Percentiles rank a stretch among this genome's conserved stretches.
phyloP scores from a whole-genome alignment of 2,113 vertebrate genomes.

The Psittacula cyanocephala region DNA sequence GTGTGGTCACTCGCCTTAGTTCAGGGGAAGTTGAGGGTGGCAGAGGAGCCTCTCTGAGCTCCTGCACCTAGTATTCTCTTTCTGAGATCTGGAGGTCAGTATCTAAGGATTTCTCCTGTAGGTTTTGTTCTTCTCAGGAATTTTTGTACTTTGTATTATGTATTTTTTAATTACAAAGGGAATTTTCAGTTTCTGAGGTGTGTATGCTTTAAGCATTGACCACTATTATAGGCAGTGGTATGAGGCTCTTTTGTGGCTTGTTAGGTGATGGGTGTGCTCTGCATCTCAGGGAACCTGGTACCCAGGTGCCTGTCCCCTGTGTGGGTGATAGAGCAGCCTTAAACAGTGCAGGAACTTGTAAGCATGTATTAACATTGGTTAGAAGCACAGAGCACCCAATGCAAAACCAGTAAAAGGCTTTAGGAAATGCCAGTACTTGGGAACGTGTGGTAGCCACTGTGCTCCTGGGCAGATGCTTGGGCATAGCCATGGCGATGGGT shows the following conservation, averaged over 20 bases:
- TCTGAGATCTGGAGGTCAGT: background rate
- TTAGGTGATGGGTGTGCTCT: background rate
- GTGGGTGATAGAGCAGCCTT: background rate
- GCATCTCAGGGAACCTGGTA: background rate
- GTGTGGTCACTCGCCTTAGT: background rate
- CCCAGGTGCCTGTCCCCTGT: background rate
- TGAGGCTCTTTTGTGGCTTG: background rate
- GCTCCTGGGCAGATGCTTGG: background rate
- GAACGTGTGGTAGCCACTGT: accelerated
- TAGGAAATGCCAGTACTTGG: background rate
- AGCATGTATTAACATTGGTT: accelerated
- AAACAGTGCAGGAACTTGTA: too few species aligned
- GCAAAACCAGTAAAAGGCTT: background rate
- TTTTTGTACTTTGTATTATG: background rate
- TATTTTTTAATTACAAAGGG: background rate
- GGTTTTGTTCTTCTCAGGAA: background rate
- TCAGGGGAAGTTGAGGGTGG: background rate
- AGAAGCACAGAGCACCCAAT: background rate
- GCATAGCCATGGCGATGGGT: too few species aligned
- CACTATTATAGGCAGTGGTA: background rate
- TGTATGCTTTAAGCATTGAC: background rate
- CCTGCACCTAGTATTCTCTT: accelerated
- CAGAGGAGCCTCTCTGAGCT: background rate
- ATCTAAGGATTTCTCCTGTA: background rate
- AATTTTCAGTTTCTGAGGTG: background rate